phyloP scores from a whole-genome alignment of 2,888 invertebrate genomes.

The Acrobeloides nanus region DNA sequence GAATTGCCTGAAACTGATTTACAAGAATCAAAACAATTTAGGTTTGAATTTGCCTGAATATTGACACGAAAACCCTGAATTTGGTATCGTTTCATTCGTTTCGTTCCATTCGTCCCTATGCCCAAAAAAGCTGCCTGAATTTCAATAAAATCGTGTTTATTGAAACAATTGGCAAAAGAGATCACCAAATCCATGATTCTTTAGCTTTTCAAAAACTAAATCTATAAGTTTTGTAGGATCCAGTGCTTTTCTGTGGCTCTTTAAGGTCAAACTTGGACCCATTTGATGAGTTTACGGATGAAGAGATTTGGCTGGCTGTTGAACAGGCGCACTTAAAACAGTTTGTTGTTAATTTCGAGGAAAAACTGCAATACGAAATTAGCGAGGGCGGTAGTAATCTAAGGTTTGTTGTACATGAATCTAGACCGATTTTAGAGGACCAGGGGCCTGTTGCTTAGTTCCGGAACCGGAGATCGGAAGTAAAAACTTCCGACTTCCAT shows the following conservation, averaged over 20 bases:
- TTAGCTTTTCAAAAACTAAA: background rate
- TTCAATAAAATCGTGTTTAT: too few relatives aligned
- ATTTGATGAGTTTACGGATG: constrained; percentile 69
- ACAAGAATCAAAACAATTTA: too few relatives aligned
- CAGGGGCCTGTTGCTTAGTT: too few relatives aligned
- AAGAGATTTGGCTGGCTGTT: constrained; percentile 75
- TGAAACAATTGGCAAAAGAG: too few relatives aligned
- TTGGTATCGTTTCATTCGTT: too few relatives aligned
- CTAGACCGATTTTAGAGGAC: constrained; percentile 9
- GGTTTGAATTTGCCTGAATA: too few relatives aligned
- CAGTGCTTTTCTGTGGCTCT: constrained; percentile 55
- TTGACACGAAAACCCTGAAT: background rate
- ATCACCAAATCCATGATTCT: too few relatives aligned
- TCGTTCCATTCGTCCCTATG: too few relatives aligned
- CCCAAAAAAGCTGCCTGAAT: too few relatives aligned
- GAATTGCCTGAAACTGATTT: too few relatives aligned
- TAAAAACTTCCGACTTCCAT: too few relatives aligned
- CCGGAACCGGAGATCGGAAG: too few relatives aligned
- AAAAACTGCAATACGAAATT: constrained; percentile 73
- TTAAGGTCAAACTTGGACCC: constrained; percentile 86
- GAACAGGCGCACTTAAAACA: constrained; percentile 79
- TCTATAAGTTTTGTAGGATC: constrained; percentile 55
- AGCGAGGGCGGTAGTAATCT: constrained; percentile 81
- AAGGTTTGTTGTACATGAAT: constrained; percentile 45
- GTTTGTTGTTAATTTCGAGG: constrained; percentile 69